phyloP scores from a whole-genome alignment of 92 coral and sea anemone genomes.

The Porites cylindrica region DNA sequence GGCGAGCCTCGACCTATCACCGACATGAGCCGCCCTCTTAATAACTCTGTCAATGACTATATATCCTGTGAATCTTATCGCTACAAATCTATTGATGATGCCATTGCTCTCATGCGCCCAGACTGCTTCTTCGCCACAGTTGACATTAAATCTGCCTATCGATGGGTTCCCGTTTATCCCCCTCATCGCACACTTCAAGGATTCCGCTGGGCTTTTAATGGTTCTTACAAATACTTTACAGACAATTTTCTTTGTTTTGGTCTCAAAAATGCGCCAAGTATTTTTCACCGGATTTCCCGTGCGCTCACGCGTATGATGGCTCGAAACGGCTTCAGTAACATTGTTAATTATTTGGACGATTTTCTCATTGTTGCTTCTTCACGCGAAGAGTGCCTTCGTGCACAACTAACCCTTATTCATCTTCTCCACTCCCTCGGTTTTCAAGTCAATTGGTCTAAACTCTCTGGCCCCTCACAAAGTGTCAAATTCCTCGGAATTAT shows the following conservation, averaged over 20 bases:
- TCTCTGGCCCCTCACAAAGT: no score
- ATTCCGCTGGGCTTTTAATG: constrained; percentile 3
- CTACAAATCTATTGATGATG: constrained; percentile 2
- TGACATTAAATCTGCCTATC: constrained; percentile 9
- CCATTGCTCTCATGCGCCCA: background rate
- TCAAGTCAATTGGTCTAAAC: background rate
- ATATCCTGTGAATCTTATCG: background rate
- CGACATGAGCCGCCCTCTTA: background rate
- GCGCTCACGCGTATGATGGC: background rate
- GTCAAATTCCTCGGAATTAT: no score
- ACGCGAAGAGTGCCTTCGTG: background rate
- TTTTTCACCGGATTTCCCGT: background rate
- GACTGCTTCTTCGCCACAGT: constrained; percentile 4
- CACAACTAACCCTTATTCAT: background rate
- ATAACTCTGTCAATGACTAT: background rate
- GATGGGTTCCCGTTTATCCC: constrained; percentile 1
- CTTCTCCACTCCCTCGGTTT: background rate
- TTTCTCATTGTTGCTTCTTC: background rate
- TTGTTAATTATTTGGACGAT: no score
- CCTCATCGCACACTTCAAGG: constrained; percentile 23
- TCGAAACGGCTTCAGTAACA: no score
- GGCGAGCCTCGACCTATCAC: constrained; percentile 1
- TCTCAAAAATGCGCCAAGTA: background rate
- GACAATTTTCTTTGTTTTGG: background rate
- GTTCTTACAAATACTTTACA: background rate